Evolutionary conservation across 1,140 invertebrate species (phyloP).

Genomic region (Pemphigus obesinymphae): DNA sequence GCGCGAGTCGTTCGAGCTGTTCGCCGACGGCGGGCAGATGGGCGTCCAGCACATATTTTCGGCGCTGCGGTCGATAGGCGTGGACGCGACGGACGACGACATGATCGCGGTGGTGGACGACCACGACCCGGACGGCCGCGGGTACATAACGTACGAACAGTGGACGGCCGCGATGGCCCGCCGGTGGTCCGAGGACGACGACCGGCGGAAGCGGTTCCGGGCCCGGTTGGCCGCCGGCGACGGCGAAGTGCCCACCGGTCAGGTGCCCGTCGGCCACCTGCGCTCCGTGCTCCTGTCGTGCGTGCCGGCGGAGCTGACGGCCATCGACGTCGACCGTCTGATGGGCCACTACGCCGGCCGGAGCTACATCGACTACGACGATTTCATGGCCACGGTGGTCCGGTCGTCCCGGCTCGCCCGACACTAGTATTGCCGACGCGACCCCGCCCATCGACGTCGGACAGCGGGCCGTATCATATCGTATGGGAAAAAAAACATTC

Average conservation of each 20-base stretch:
- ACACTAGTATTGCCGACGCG: too few species aligned
- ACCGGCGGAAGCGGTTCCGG: background rate
- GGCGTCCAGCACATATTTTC: background rate
- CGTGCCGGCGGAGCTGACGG: background rate
- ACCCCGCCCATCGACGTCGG: too few species aligned
- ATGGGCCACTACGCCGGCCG: background rate
- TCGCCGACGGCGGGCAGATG: background rate
- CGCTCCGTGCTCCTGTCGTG: background rate
- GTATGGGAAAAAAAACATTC: too few species aligned
- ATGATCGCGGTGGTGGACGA: background rate
- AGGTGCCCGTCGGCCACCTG: background rate
- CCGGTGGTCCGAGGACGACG: background rate
- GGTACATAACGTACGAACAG: background rate
- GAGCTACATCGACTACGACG: background rate
- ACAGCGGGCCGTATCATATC: too few species aligned
- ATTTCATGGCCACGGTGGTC: constrained; percentile 12
- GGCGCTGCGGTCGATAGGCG: background rate
- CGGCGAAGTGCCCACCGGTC: too few species aligned
- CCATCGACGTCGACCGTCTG: background rate
- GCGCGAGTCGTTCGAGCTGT: constrained; percentile 6
- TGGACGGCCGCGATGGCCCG: background rate
- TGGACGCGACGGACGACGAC: constrained; percentile 20
- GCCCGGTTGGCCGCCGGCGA: background rate
- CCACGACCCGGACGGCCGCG: background rate
- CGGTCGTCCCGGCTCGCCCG: too few species aligned